phyloP scores from a whole-genome alignment of 1,140 invertebrate species.

The Calephelis nemesis region DNA sequence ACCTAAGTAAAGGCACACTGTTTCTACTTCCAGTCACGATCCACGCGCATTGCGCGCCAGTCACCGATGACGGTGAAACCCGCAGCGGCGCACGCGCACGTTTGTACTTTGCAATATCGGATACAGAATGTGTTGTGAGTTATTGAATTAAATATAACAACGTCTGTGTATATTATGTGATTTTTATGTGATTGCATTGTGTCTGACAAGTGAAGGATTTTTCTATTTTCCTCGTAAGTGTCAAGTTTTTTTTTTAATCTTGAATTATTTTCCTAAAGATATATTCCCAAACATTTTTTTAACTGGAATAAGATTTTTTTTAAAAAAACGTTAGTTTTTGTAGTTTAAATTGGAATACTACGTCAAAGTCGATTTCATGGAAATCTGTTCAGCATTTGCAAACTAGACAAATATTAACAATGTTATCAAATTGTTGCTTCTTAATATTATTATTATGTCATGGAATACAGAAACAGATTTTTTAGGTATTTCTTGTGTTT shows the following conservation, averaged over 20 bases:
- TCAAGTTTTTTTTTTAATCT: too few relatives aligned
- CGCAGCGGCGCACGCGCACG: constrained; percentile 43
- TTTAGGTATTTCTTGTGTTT: too few relatives aligned
- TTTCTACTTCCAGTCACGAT: constrained; percentile 49
- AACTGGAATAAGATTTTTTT: too few relatives aligned
- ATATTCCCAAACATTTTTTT: neutral
- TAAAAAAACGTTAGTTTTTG: too few relatives aligned
- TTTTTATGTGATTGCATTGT: neutral
- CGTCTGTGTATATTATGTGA: constrained; percentile 8
- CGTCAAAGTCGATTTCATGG: too few relatives aligned
- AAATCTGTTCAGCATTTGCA: too few relatives aligned
- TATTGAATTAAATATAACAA: constrained; percentile 15
- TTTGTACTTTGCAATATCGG: constrained; percentile 42
- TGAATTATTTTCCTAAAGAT: neutral
- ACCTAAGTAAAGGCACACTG: constrained; percentile 21
- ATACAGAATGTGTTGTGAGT: constrained; percentile 37
- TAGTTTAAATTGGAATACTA: too few relatives aligned
- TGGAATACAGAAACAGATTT: too few relatives aligned
- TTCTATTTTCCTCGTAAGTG: constrained; percentile 8
- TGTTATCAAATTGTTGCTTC: too few relatives aligned
- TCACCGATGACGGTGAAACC: constrained; percentile 44
- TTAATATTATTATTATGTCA: too few relatives aligned
- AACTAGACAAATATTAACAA: too few relatives aligned
- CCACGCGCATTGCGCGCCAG: constrained; percentile 39
- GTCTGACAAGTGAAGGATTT: neutral